A percentile compares a stretch with the other conserved stretches of the same genome.
These are phyloP conservation scores for Limonius californicus DNA, from an alignment of 1,140 invertebrate species.

Conservation along the genomic window DNA sequence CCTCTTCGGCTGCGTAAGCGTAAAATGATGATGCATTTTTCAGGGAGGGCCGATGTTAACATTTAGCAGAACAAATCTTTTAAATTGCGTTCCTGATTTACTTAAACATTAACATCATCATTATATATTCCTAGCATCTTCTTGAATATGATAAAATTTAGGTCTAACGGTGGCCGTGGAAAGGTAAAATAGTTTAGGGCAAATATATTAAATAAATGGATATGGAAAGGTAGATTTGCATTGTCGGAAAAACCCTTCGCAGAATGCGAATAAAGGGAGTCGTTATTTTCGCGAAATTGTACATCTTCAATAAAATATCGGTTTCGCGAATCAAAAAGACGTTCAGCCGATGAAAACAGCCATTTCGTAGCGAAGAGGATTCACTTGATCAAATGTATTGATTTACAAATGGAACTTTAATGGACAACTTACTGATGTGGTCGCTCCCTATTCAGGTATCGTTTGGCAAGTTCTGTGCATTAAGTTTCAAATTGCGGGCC, in stretches of 20 bases:
- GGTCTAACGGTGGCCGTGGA: no score
- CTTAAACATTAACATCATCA: no score
- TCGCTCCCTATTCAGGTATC: background rate
- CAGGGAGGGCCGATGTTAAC: constrained; percentile 2
- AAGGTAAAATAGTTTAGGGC: no score
- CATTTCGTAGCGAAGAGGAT: background rate
- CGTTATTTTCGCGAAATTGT: constrained; percentile 1
- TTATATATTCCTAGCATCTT: no score
- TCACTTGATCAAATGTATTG: constrained; percentile 2
- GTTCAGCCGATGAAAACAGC: background rate
- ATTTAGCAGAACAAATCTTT: constrained; percentile 13
- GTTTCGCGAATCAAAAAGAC: background rate
- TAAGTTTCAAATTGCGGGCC: background rate
- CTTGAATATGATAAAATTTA: no score
- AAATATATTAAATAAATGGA: constrained; percentile 6
- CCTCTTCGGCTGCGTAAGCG: background rate
- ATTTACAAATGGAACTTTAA: constrained; percentile 6
- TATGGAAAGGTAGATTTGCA: background rate
- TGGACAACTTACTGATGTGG: constrained; percentile 1
- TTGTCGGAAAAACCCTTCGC: background rate
- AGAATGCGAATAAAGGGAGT: constrained; percentile 2
- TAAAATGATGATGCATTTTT: constrained; percentile 18
- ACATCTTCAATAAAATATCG: background rate
- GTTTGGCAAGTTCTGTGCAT: background rate
- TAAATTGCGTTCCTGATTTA: no score